These are phyloP conservation scores for Ammospiza maritima DNA, from an alignment of 2,797 vertebrate species.

Conservation along the genomic window DNA sequence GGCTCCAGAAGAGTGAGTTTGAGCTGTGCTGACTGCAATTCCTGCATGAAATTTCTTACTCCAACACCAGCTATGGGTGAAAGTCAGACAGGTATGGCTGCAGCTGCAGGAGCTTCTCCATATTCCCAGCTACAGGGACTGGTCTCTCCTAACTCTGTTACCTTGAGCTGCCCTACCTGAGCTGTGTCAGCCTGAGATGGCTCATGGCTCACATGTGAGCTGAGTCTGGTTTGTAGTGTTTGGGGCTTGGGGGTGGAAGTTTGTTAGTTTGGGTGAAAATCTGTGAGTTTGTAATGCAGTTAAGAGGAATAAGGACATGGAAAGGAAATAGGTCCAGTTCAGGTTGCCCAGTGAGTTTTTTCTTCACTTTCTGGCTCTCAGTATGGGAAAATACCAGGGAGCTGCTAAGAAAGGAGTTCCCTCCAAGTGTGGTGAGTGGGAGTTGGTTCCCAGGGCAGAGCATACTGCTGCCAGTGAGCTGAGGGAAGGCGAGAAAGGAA, in stretches of 20 bases:
- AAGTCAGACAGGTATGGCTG: neutral
- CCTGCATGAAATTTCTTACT: neutral
- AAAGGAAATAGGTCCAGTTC: neutral
- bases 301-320: neutral
- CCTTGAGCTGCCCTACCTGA: neutral
- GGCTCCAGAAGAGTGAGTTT: neutral
- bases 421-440: conserved; percentile 11
- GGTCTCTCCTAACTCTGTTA: neutral
- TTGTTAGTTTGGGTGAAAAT: neutral
- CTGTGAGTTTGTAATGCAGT: neutral
- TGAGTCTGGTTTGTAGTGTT: neutral
- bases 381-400: neutral
- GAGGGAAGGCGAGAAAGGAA: neutral
- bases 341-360: neutral
- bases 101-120: neutral
- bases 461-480: neutral
- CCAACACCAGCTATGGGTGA: neutral
- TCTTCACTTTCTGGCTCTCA: neutral
- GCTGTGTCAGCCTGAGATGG: neutral
- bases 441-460: conserved; percentile 38
- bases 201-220: neutral
- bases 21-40: neutral
- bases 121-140: neutral
- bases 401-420: neutral
- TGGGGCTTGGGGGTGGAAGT: neutral